phyloP scores from a whole-genome alignment of 2,113 vertebrate genomes.

The Isurus oxyrinchus region DNA sequence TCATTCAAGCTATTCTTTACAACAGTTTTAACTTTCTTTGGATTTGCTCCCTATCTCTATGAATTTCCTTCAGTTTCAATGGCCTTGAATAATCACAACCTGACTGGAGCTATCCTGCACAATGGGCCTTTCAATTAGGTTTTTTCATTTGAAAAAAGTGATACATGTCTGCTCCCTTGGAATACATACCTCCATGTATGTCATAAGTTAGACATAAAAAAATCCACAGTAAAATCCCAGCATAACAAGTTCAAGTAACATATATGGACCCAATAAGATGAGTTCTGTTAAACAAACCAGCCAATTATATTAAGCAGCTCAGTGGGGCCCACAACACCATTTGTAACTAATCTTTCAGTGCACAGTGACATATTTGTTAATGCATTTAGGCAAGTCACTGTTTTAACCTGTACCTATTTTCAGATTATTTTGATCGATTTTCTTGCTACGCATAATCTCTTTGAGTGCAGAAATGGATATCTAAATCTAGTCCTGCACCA shows the following conservation, averaged over 20 bases:
- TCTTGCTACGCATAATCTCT: background rate
- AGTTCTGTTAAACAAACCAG: background rate
- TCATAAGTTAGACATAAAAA: background rate
- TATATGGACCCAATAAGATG: background rate
- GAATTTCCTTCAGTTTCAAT: background rate
- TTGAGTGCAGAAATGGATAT: background rate
- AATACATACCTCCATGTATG: background rate
- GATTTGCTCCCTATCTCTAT: background rate
- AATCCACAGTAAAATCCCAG: background rate
- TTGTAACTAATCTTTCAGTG: background rate
- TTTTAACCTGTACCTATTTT: background rate
- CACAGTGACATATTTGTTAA: background rate
- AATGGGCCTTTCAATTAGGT: background rate
- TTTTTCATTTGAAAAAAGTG: background rate
- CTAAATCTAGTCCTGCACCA: background rate
- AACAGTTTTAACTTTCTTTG: background rate
- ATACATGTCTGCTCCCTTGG: background rate
- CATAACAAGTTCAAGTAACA: background rate
- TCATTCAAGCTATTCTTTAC: background rate
- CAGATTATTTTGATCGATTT: background rate
- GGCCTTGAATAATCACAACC: background rate
- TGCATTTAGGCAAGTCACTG: background rate
- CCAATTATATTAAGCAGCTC: background rate
- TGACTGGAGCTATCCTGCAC: background rate
- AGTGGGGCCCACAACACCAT: background rate